Evolutionary conservation across 1,140 invertebrate genomes (phyloP), one percentile per base, ranked within the genome.

Genomic region (Reticulitermes speratus): DNA sequence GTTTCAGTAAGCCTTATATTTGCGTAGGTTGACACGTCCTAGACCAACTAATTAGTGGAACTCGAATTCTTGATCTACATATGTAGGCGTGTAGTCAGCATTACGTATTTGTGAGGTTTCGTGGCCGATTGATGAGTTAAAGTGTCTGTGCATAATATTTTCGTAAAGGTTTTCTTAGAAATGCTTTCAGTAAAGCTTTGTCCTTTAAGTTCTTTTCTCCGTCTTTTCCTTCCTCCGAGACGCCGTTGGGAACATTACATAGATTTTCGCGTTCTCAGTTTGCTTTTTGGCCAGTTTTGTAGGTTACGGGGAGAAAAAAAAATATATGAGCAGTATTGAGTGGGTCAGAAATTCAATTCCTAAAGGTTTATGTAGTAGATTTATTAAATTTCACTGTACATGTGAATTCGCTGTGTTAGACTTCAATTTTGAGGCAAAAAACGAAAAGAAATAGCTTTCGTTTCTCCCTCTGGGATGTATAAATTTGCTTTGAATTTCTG

Each of bases 401-500:
- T 25, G 65, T 75, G 65, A 75, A 75, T 75, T 75, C 65, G 65
- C 65, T 75, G 65, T 30, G 65, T 75, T 75, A 9, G 65, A n/a
- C 65, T 75, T 75, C 65, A 75, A 16, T 75, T 75, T 75, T 75
- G 25, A 75, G 65, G n/a, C n/a, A 2, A 0, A 0, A 30, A 75
- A 75, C 25, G 65, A 30, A 75, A 75, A 30, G 7, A 75, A 16
- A 30, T 75, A 2, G 65, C 25, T 30, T 3, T 30, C 25, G 25
- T 30, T 30, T 30, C 25, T 8, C 25, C 65, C 65, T 75, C 65
- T 75, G 65, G 65, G 65, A 30, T 75, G 65, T 75, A 75, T 75
- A 75, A 75, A 75, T 75, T 75, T 75, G 65, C 65, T 75, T 75
- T 75, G 65, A 30, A 75, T 75, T 75, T 75, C 1, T 75, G 65